Base-by-base conservation (phyloP, 2,888 invertebrate genomes). In the Iselma pallidipennis region DNA sequence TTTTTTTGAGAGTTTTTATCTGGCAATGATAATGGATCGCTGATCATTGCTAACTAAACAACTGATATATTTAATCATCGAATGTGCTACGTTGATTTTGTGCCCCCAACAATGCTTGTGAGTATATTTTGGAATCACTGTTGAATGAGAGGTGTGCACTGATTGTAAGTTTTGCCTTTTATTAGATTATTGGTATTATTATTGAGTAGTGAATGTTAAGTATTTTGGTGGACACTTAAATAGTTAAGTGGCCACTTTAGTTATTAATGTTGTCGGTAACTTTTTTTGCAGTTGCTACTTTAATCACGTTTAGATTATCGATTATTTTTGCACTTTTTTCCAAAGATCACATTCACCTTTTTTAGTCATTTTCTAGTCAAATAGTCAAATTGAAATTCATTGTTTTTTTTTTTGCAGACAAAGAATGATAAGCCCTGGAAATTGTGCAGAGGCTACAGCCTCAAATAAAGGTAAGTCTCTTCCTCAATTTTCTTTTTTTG, bases 71-170 rank as follows among this genome's bases (percentile, higher is more conserved):
- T 37, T 37, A 37, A 37, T 37, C 37, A 42, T 16, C 19, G 2
- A 21, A 42, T 42, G 42, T 42, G 7, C 42, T 10, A 19, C 21
- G 19, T 21, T 42, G 19, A 2, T 42, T 21, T 9, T 0, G 21
- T 19, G 2, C 10, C 49, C 42, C 12, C 59, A 51, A 71, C 71
- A 68, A 74, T 72, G 72, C 72, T 73, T 72, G 74, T 74, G 72
- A 72, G 74, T 74, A 73, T 69, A 66, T 59, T 19, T 3, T 37
- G 42, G 16, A 37, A 37, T 14, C n/a, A 19, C n/a, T 21, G 12
- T 31, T 19, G 16, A 16, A 50, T 31, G 6, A 12, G 6, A 37
- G 31, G 4, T 33, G 61, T 29, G 45, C 29, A 16, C 25, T 55
- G 49, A 49, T 33, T 31, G 53, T 25, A 37, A 23, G 49, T 50